Percentiles rank a stretch among this genome's conserved stretches.
Evolutionary conservation across 2,888 invertebrate genomes (phyloP).

Genomic region (Drosophila greeni): DNA sequence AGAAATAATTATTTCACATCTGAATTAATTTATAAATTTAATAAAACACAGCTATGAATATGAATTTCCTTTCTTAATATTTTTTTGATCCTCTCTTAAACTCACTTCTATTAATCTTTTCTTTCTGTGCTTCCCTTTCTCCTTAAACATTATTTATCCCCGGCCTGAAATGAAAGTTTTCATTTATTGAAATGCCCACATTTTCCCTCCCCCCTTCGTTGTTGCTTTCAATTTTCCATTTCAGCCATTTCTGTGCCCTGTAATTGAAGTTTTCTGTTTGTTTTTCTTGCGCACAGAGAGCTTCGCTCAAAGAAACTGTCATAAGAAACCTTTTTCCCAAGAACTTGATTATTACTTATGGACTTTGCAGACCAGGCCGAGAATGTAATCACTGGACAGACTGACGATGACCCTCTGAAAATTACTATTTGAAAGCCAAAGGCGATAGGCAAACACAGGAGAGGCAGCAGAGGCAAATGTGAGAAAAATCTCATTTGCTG

Average conservation of each 20-base stretch:
- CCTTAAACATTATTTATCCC: neutral
- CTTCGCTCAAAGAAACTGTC: constrained; percentile 29
- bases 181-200: constrained; percentile 18
- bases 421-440: constrained; percentile 47
- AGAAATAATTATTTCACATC: neutral
- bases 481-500: constrained; percentile 43
- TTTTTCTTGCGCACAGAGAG: constrained; percentile 21
- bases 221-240: constrained; percentile 25
- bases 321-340: constrained; percentile 33
- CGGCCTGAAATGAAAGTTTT: constrained; percentile 31
- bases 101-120: neutral
- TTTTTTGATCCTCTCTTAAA: neutral
- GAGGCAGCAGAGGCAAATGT: constrained; percentile 32
- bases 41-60: fast-evolving
- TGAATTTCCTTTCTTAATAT: neutral
- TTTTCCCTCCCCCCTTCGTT: neutral
- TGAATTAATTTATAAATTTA: neutral
- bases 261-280: constrained; percentile 44
- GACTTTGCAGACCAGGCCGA: constrained; percentile 31
- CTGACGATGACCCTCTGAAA: constrained; percentile 23
- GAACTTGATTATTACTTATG: constrained; percentile 45
- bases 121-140: neutral
- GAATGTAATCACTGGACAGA: constrained; percentile 40
- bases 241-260: constrained; percentile 22
- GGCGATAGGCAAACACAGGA: constrained; percentile 26